Percentiles rank a stretch among this genome's conserved stretches.
Conservation (phyloP, 2,797 vertebrate species). For the Staurois parvus region DNA sequence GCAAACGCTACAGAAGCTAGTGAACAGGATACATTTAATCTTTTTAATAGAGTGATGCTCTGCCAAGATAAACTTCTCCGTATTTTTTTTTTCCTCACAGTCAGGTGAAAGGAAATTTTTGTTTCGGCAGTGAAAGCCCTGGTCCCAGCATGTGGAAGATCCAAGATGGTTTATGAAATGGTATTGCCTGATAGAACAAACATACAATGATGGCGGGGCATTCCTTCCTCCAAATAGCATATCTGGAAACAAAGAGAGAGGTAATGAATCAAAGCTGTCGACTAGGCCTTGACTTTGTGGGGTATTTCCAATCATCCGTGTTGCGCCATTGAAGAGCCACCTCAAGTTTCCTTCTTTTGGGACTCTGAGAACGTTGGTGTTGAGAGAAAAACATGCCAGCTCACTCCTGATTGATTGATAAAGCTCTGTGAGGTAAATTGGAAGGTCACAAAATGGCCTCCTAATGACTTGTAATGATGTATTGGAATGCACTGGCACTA, state of each 20-base stretch:
- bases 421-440: slow-evolving; percentile 54
- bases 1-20: slow-evolving; percentile 73
- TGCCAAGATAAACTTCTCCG: slow-evolving; percentile 78
- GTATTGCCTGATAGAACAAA: slow-evolving; percentile 68
- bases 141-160: slow-evolving; percentile 54
- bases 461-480: slow-evolving; percentile 60
- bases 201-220: slow-evolving; percentile 51
- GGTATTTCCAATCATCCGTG: slow-evolving; percentile 34
- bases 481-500: slow-evolving; percentile 39
- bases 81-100: slow-evolving; percentile 74
- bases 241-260: slow-evolving; percentile 45
- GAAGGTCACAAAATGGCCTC: slow-evolving; percentile 44
- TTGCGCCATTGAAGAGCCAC: slow-evolving; percentile 34
- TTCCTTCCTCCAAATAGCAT: slow-evolving; percentile 51
- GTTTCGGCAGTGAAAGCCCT: slow-evolving; percentile 64
- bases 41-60: slow-evolving; percentile 73
- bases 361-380: slow-evolving; percentile 35
- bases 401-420: slow-evolving; percentile 37
- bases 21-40: slow-evolving; percentile 81
- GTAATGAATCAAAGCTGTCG: slow-evolving; percentile 59
- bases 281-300: slow-evolving; percentile 24
- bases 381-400: slow-evolving; percentile 43
- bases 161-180: slow-evolving; percentile 60
- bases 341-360: slow-evolving; percentile 33
- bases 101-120: slow-evolving; percentile 80